A percentile compares a stretch with the other conserved stretches of the same genome.
phyloP scores from a whole-genome alignment of 2,888 invertebrate species.

The Spodoptera exigua region DNA sequence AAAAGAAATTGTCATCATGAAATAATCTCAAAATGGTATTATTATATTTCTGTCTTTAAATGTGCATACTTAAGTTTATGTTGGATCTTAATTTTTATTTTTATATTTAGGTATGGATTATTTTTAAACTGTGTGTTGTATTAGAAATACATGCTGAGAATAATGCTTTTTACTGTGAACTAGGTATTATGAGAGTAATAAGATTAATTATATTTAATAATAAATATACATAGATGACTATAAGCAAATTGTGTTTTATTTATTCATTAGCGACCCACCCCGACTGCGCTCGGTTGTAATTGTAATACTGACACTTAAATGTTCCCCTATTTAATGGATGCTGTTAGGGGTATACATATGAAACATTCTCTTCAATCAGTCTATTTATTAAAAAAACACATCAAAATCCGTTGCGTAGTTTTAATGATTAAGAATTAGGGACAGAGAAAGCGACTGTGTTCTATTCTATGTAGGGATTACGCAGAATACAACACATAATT shows the following conservation, averaged over 20 bases:
- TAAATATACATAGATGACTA: conserved; percentile 47
- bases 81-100: conserved; percentile 52
- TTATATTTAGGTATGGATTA: conserved; percentile 44
- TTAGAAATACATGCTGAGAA: conserved; percentile 51
- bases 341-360: no score
- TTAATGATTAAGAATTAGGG: no score
- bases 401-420: no score
- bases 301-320: no score
- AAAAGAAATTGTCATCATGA: conserved; percentile 16
- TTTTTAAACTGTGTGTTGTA: conserved; percentile 56
- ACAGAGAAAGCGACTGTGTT: no score
- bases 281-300: no score
- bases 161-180: conserved; percentile 45
- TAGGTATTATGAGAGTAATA: conserved; percentile 51
- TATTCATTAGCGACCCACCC: no score
- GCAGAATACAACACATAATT: no score
- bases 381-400: no score
- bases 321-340: no score
- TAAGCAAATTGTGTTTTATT: conserved; percentile 20
- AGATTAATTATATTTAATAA: conserved; percentile 46
- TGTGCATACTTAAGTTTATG: conserved; percentile 41
- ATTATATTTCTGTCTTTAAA: conserved; percentile 38
- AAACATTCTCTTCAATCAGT: no score
- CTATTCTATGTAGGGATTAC: no score
- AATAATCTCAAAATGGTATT: conserved; percentile 48